A percentile compares a stretch with the other conserved stretches of the same genome.
Evolutionary conservation across 2,113 vertebrate species (phyloP).

Genomic region (Tragulus kanchil): DNA sequence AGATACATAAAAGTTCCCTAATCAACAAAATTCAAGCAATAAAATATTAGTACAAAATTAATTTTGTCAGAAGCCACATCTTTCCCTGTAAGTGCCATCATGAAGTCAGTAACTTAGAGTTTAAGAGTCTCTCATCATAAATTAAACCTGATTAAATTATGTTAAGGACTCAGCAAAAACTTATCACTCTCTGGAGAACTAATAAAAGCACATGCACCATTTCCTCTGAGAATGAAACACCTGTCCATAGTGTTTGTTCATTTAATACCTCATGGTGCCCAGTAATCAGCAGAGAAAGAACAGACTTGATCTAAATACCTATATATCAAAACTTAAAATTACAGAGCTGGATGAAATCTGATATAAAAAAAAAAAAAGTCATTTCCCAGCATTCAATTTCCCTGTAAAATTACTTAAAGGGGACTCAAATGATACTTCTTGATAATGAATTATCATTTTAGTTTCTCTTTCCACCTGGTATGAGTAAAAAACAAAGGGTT

Average conservation of each 20-base stretch:
- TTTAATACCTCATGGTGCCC: background rate
- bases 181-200: background rate
- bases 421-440: background rate
- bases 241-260: background rate
- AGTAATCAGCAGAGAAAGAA: background rate
- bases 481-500: background rate
- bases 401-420: background rate
- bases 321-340: background rate
- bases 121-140: background rate
- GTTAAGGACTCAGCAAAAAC: background rate
- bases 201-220: background rate
- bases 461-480: background rate
- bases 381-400: background rate
- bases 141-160: background rate
- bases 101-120: background rate
- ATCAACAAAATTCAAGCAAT: background rate
- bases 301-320: background rate
- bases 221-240: background rate
- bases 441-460: background rate
- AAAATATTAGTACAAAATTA: background rate
- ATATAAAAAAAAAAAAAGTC: background rate
- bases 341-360: background rate
- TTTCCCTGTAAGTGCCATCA: background rate
- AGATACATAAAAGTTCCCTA: background rate
- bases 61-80: background rate